These are phyloP conservation scores for Virgularia gustaviana DNA, from an alignment of 92 coral and sea anemone species.

Conservation along the genomic window DNA sequence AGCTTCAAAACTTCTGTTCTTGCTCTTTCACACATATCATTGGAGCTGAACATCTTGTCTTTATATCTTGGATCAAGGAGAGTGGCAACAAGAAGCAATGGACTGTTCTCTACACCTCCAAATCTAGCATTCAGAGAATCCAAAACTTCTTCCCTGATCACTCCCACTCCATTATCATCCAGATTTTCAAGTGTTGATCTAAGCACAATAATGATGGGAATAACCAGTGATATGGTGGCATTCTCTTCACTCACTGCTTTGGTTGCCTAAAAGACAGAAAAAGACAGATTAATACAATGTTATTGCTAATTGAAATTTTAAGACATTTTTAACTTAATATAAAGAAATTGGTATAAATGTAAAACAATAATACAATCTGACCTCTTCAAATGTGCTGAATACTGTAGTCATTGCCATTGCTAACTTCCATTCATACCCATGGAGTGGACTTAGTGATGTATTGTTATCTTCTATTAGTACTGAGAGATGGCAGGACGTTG, in stretches of 20 bases:
- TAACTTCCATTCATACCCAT: neutral
- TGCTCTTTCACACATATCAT: neutral
- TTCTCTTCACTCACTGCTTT: conserved; percentile 14
- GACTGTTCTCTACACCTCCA: conserved; percentile 4
- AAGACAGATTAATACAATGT: too few species aligned
- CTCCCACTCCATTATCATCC: neutral
- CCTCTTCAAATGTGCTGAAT: neutral
- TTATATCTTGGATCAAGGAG: neutral
- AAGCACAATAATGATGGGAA: neutral
- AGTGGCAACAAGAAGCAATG: neutral
- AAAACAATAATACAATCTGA: too few species aligned
- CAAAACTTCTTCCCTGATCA: neutral
- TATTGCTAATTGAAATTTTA: neutral
- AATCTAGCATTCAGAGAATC: neutral
- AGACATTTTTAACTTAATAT: neutral
- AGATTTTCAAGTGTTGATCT: neutral
- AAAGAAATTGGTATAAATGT: too few species aligned
- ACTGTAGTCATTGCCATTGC: neutral
- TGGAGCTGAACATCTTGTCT: neutral
- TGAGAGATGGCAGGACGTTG: too few species aligned
- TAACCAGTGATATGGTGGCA: neutral
- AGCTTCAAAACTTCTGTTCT: neutral
- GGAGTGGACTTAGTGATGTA: neutral
- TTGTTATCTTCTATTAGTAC: neutral
- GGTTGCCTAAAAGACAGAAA: too few species aligned